Evolutionary conservation across 1,140 invertebrate genomes (phyloP).

Genomic region (Protaetia brevitarsis): DNA sequence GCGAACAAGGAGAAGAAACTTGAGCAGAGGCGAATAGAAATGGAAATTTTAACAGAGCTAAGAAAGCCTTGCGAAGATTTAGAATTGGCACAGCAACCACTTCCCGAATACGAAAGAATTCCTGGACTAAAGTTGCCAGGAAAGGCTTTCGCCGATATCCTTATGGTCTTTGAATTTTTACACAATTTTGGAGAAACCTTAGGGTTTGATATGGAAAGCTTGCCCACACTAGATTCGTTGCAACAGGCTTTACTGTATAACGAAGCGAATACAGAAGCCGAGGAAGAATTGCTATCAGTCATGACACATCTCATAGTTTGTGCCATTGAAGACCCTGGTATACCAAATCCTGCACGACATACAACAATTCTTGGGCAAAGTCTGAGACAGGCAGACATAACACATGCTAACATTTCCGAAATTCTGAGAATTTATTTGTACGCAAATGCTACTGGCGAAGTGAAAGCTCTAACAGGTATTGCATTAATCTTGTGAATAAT

Average conservation of each 20-base stretch:
- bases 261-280: slow-evolving; percentile 67
- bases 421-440: slow-evolving; percentile 86
- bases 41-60: slow-evolving; percentile 80
- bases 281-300: slow-evolving; percentile 84
- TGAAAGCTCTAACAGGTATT: slow-evolving; percentile 69
- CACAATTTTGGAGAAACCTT: slow-evolving; percentile 93
- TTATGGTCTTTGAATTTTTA: slow-evolving; percentile 94
- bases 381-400: slow-evolving; percentile 87
- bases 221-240: slow-evolving; percentile 81
- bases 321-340: slow-evolving; percentile 92
- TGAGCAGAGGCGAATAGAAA: slow-evolving; percentile 77
- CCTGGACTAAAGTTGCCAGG: slow-evolving; percentile 78
- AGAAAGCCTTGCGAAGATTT: slow-evolving; percentile 84
- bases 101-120: slow-evolving; percentile 76
- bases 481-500: slow-evolving; percentile 49
- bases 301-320: slow-evolving; percentile 87
- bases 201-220: slow-evolving; percentile 85
- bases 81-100: slow-evolving; percentile 66
- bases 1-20: slow-evolving; percentile 78
- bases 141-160: slow-evolving; percentile 83
- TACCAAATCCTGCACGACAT: slow-evolving; percentile 82
- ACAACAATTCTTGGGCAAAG: slow-evolving; percentile 87
- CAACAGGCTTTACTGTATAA: slow-evolving; percentile 82
- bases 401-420: slow-evolving; percentile 87
- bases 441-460: slow-evolving; percentile 79